Percentiles rank a stretch among this genome's conserved stretches.
Evolutionary conservation across 1,140 invertebrate genomes (phyloP).

Genomic region (Drosophila ananassae): DNA sequence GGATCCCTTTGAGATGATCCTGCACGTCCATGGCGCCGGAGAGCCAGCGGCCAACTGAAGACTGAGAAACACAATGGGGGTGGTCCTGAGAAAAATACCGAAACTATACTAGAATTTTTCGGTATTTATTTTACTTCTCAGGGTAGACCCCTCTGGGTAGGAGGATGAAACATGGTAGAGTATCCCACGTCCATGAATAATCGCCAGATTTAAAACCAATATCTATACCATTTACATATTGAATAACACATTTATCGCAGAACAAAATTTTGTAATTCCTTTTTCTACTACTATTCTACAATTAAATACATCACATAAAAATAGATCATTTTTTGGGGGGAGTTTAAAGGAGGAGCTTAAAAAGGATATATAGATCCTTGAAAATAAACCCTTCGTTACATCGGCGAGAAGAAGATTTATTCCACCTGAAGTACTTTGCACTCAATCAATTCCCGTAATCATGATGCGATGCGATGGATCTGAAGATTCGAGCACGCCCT

Average conservation of each 20-base stretch:
- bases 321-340: no score
- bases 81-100: neutral
- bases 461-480: slow-evolving; percentile 33
- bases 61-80: slow-evolving; percentile 41
- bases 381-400: neutral
- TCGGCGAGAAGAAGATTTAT: slow-evolving; percentile 15
- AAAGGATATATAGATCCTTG: slow-evolving; percentile 4
- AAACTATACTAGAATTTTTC: no score
- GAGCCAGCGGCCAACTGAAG: slow-evolving; percentile 76
- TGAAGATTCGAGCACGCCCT: slow-evolving; percentile 13
- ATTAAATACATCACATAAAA: slow-evolving; percentile 53
- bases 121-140: slow-evolving; percentile 4
- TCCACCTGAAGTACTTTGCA: slow-evolving; percentile 29
- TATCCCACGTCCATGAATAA: slow-evolving; percentile 34
- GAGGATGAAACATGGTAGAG: no score
- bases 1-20: slow-evolving; percentile 82
- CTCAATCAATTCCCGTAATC: slow-evolving; percentile 41
- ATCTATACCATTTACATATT: slow-evolving; percentile 24
- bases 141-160: neutral
- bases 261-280: slow-evolving; percentile 54
- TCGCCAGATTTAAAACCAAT: slow-evolving; percentile 64
- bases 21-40: slow-evolving; percentile 73
- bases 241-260: slow-evolving; percentile 18
- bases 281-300: slow-evolving; percentile 45
- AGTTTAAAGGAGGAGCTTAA: neutral